Evolutionary conservation across 2,113 vertebrate genomes (phyloP).

Genomic region (Empidonax alnorum): DNA sequence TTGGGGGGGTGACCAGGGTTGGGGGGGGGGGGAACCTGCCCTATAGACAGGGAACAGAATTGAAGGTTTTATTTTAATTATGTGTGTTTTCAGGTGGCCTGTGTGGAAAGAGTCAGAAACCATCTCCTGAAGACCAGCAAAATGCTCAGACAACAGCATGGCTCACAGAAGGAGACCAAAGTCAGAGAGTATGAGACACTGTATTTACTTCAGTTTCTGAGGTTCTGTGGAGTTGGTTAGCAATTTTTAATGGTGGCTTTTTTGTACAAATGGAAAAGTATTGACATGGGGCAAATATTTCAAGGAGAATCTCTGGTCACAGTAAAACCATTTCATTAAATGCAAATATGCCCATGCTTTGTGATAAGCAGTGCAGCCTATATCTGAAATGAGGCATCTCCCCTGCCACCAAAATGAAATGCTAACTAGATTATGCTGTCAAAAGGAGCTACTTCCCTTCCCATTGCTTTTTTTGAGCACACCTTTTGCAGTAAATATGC

Average conservation of each 20-base stretch:
- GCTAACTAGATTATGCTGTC: neutral
- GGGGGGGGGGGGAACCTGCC: neutral
- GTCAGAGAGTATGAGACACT: slow-evolving; percentile 86
- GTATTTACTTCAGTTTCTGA: neutral
- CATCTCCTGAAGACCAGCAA: slow-evolving; percentile 86
- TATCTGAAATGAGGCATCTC: neutral
- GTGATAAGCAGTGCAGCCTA: neutral
- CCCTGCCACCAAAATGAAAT: slow-evolving; percentile 4
- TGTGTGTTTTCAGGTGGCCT: slow-evolving; percentile 73
- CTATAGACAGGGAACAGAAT: neutral
- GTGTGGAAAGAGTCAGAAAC: slow-evolving; percentile 73
- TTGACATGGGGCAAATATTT: neutral
- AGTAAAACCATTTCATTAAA: neutral
- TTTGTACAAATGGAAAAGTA: neutral
- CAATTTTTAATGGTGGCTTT: neutral
- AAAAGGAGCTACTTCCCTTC: neutral
- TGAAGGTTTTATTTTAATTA: neutral
- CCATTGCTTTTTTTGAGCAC: neutral
- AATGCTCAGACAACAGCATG: slow-evolving; percentile 82
- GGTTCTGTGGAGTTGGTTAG: neutral
- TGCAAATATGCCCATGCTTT: neutral
- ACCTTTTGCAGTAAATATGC: neutral
- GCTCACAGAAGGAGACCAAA: slow-evolving; percentile 80
- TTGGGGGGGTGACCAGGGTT: neutral
- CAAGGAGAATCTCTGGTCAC: neutral